Evolutionary conservation across 2,888 invertebrate genomes (phyloP).

Genomic region (Tetanocera ferruginea): DNA sequence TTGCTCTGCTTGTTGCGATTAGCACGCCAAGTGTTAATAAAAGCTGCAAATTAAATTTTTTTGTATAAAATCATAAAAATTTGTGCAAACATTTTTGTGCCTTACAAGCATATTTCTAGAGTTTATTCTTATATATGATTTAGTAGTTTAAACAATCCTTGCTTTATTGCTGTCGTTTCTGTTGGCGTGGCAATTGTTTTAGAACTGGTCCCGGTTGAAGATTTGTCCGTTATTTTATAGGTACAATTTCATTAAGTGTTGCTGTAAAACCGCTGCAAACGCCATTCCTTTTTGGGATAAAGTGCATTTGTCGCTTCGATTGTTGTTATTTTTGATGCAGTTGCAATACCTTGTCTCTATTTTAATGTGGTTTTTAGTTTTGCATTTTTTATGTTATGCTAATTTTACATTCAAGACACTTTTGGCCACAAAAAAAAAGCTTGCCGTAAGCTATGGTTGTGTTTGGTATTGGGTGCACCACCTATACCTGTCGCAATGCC

Average conservation of each 20-base stretch:
- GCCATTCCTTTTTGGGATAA: conserved; percentile 22
- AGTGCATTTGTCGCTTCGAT: conserved; percentile 10
- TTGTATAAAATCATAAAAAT: no score
- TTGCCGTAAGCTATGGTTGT: background rate
- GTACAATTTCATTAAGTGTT: background rate
- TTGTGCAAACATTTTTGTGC: background rate
- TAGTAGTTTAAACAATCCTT: background rate
- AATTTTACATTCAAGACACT: background rate
- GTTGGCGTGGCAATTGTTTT: background rate
- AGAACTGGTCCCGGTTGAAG: background rate
- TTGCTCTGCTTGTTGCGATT: conserved; percentile 44
- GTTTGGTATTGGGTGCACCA: no score
- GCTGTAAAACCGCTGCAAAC: background rate
- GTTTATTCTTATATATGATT: background rate
- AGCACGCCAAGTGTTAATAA: conserved; percentile 30
- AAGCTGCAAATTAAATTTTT: background rate
- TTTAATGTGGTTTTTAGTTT: background rate
- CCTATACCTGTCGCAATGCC: no score
- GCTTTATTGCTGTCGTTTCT: background rate
- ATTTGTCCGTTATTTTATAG: background rate
- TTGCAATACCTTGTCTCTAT: background rate
- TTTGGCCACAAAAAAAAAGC: conserved; percentile 1
- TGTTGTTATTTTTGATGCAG: background rate
- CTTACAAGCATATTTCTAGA: background rate
- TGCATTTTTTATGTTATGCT: background rate